Evolutionary conservation across 2,797 vertebrate species (phyloP).

Genomic region (Monodelphis domestica): DNA sequence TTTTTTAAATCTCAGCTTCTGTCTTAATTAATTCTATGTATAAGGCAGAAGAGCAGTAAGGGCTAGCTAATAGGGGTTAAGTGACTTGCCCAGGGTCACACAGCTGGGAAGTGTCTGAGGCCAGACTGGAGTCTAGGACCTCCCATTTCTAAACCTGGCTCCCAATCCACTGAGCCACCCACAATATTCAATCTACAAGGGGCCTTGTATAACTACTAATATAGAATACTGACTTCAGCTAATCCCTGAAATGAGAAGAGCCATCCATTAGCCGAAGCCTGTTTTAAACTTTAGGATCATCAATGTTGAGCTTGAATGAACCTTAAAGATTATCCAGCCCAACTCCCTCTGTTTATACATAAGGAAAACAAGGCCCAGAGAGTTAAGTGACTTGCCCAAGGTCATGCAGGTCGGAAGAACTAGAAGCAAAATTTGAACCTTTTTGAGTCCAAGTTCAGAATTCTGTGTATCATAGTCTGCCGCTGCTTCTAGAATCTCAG

Average conservation of each 20-base stretch:
- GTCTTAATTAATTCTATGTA: too few species aligned
- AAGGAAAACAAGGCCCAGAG: not conserved
- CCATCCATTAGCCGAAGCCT: not conserved
- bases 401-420: not conserved
- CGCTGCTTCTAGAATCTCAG: not conserved
- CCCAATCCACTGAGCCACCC: too few species aligned
- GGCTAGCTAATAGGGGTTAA: too few species aligned
- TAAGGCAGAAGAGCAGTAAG: too few species aligned
- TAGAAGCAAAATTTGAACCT: not conserved
- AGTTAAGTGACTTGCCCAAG: not conserved
- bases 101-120: too few species aligned
- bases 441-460: not conserved
- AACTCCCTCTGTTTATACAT: not conserved
- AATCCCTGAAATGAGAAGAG: constrained; percentile 14
- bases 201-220: constrained; percentile 10
- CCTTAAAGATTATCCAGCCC: not conserved
- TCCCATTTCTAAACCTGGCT: too few species aligned
- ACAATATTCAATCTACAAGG: constrained; percentile 25
- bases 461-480: not conserved
- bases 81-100: too few species aligned
- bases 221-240: not conserved
- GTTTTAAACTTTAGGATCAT: not conserved
- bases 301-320: not conserved
- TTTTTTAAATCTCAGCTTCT: too few species aligned
- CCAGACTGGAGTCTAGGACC: too few species aligned